phyloP scores from a whole-genome alignment of 1,140 invertebrate species.

The Zaprionus lachaisei region DNA sequence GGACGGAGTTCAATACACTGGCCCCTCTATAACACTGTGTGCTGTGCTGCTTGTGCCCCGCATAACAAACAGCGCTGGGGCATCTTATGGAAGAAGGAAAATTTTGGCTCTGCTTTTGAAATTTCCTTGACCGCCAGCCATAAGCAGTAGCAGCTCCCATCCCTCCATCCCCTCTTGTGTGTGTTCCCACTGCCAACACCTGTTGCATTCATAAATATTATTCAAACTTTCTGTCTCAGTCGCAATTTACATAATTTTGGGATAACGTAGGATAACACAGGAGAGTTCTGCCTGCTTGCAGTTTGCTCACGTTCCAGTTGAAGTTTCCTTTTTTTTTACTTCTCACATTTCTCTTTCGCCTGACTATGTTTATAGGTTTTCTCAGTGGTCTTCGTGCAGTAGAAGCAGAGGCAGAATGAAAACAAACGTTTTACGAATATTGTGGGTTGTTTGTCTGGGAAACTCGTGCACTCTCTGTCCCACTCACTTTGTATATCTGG shows the following conservation, averaged over 20 bases:
- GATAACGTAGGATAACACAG: slow-evolving; percentile 48
- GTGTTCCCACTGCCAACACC: slow-evolving; percentile 50
- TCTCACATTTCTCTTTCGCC: background rate
- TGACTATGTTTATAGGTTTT: background rate
- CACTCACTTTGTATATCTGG: background rate
- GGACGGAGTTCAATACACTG: slow-evolving; percentile 40
- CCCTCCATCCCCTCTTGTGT: background rate
- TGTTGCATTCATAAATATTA: slow-evolving; percentile 76
- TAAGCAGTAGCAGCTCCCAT: slow-evolving; percentile 12
- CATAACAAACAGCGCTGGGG: slow-evolving; percentile 35
- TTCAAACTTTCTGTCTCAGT: slow-evolving; percentile 12
- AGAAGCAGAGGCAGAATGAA: background rate
- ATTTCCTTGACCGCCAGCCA: slow-evolving; percentile 41
- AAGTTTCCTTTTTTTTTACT: slow-evolving; percentile 47
- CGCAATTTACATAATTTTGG: slow-evolving; percentile 74
- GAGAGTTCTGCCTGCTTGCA: slow-evolving; percentile 29
- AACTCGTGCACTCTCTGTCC: background rate
- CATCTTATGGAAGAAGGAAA: slow-evolving; percentile 25
- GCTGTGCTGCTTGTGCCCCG: slow-evolving; percentile 5
- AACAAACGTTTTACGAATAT: background rate
- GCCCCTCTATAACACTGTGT: slow-evolving; percentile 7
- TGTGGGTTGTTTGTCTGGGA: background rate
- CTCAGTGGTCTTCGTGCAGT: background rate
- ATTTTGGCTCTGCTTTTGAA: slow-evolving; percentile 15
- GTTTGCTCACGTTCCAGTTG: slow-evolving; percentile 62